phyloP scores from a whole-genome alignment of 2,888 invertebrate species.

The Leucoma salicis region DNA sequence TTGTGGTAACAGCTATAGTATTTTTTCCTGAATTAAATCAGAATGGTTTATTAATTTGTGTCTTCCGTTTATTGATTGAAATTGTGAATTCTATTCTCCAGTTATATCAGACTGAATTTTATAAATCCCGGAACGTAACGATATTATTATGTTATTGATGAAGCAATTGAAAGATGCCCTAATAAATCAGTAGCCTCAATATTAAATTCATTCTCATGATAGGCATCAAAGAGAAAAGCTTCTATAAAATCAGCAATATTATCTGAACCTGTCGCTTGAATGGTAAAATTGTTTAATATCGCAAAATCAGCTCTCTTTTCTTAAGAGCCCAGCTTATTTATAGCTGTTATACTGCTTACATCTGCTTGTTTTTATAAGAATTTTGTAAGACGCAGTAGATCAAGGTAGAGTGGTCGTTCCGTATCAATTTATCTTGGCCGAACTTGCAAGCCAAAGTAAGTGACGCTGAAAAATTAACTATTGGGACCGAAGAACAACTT shows the following conservation, averaged over 20 bases:
- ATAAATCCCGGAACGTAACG: too few relatives aligned
- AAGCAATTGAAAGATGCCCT: too few relatives aligned
- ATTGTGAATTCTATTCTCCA: too few relatives aligned
- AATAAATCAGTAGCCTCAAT: too few relatives aligned
- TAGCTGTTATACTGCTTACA: conserved; percentile 25
- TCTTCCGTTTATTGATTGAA: too few relatives aligned
- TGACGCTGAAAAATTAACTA: conserved; percentile 43
- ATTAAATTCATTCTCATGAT: too few relatives aligned
- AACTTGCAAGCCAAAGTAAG: conserved; percentile 37
- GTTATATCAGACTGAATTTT: too few relatives aligned
- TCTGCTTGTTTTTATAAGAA: conserved; percentile 12
- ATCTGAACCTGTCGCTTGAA: conserved; percentile 36
- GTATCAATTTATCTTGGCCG: conserved; percentile 42
- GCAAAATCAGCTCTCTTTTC: conserved; percentile 41
- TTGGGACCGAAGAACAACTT: conserved; percentile 22
- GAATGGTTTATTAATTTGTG: too few relatives aligned
- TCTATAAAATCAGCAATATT: conserved; percentile 29
- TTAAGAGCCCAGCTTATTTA: conserved; percentile 21
- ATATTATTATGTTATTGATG: too few relatives aligned
- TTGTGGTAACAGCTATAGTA: too few relatives aligned
- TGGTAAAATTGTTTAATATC: conserved; percentile 41
- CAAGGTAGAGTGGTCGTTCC: conserved; percentile 26
- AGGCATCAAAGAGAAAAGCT: conserved; percentile 10
- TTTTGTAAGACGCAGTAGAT: conserved; percentile 21
- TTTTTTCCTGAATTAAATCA: too few relatives aligned